Conservation (phyloP, 2,888 invertebrate species). For the Lepidonotus clava region DNA sequence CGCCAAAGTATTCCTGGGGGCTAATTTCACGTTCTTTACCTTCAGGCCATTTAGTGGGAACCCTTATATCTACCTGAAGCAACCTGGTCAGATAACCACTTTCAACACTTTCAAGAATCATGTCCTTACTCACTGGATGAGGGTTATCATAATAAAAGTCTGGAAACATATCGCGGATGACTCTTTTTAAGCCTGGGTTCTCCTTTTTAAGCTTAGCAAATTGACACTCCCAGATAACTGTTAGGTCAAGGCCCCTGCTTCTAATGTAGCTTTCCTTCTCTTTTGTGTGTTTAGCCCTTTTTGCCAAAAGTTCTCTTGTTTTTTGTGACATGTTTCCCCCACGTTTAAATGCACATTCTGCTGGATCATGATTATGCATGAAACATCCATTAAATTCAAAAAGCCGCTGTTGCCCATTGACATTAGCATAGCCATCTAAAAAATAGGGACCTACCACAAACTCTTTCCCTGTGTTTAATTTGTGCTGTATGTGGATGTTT, state of each 20-base stretch:
- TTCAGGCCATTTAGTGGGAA: neutral
- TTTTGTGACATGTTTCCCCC: neutral
- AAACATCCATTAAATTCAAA: conserved; percentile 12
- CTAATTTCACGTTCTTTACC: neutral
- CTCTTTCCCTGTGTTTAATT: neutral
- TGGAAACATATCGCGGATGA: neutral
- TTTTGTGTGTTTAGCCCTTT: neutral
- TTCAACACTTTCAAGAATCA: neutral
- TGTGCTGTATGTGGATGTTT: neutral
- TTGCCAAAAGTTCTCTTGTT: no score
- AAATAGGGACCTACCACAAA: neutral
- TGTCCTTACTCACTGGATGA: no score
- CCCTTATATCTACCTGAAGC: neutral
- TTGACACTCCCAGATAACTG: neutral
- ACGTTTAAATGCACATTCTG: neutral
- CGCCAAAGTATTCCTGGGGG: conserved; percentile 9
- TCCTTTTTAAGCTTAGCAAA: neutral
- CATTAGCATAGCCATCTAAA: neutral
- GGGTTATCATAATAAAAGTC: neutral
- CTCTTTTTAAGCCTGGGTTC: neutral
- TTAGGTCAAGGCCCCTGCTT: neutral
- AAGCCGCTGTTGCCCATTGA: neutral
- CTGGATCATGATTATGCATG: neutral
- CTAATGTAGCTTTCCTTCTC: neutral
- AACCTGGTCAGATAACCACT: neutral